Conservation (phyloP, 2,888 invertebrate species). For the Lydus trimaculatus region DNA sequence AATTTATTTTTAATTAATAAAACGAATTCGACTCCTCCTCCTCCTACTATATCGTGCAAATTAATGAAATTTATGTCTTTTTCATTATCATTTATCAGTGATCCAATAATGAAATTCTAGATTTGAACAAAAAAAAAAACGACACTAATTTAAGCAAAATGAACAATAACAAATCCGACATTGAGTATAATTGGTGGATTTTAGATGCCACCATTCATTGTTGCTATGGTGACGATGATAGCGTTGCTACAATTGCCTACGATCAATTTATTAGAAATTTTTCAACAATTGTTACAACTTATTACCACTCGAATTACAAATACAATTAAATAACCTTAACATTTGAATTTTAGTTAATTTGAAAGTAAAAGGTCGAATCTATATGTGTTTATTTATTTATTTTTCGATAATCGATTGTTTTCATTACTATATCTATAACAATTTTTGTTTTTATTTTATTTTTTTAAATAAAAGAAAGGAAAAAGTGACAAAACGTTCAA, state of each 20-base stretch:
- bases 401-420: background rate
- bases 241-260: background rate
- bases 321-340: background rate
- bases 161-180: too few relatives aligned
- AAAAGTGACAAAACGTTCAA: background rate
- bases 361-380: background rate
- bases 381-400: too few relatives aligned
- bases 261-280: background rate
- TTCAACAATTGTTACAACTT: background rate
- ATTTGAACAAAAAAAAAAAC: too few relatives aligned
- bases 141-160: too few relatives aligned
- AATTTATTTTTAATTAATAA: background rate
- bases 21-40: background rate
- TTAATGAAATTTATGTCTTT: background rate
- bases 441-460: background rate
- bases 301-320: background rate
- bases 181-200: background rate
- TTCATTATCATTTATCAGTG: background rate
- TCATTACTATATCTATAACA: background rate
- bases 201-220: background rate
- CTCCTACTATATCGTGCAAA: background rate
- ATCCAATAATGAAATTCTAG: too few relatives aligned
- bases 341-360: background rate
- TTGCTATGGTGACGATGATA: background rate
- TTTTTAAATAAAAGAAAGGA: background rate